Evolutionary conservation across 2,113 vertebrate genomes (phyloP), one percentile per base, ranked within the genome.

Genomic region (Myotis davidii): DNA sequence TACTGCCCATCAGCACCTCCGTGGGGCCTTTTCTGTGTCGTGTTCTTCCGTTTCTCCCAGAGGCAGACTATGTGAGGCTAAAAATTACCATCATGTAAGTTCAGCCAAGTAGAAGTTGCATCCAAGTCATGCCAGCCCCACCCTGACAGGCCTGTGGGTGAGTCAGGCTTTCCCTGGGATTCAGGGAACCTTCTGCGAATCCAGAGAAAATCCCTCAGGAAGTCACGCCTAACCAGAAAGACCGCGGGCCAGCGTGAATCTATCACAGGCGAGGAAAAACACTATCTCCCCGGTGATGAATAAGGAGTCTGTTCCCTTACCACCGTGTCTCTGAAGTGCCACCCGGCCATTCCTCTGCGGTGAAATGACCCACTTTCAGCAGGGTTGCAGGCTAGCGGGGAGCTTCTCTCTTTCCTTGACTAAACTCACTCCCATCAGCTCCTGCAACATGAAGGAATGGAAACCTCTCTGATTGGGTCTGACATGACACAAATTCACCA

Each of bases 131-230:
- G 94, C 93, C 0, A 1, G 79, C 96, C 92, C 96, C 98, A 98
- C 98, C 98, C 98, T 92, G 94, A 92, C 96, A 97, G 94, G 94
- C 93, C 94, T 95, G 96, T 90, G 93, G 96, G 89, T 95, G 97
- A 98, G 95, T 95, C 97, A 98, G 97, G 97, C 93, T 98, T 97
- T 97, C 96, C 92, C 97, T 95, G 94, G 97, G 95, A 97, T 94
- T 98, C 96, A 97, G 92, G 96, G 95, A 97, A 97, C 95, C 83
- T 93, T 97, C 93, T 95, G 96, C 94, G 97, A 96, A 95, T 96
- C 94, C 95, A 97, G 95, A 98, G 97, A 98, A 98, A 98, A 98
- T 97, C 97, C 92, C 96, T 98, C 93, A 97, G 94, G 97, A 98
- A 98, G 96, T 97, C 97, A 97, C 96, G 92, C 97, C 96, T 98